phyloP scores from a whole-genome alignment of 2,797 vertebrate genomes.

The Sternotherus odoratus region DNA sequence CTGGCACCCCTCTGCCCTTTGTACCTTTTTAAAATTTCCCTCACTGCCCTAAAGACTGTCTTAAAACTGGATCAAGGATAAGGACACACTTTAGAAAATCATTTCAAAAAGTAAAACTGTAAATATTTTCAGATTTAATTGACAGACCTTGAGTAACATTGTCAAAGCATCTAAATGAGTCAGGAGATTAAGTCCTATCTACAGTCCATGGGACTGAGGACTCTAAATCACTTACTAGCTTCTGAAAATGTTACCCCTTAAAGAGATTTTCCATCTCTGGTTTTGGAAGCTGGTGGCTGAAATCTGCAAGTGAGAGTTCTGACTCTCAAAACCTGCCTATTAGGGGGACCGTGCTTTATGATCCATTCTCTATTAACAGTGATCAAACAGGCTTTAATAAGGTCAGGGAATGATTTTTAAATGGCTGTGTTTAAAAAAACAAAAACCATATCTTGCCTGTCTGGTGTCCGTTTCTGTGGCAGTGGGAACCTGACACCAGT shows the following conservation, averaged over 20 bases:
- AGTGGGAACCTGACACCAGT: conserved; percentile 75
- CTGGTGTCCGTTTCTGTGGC: conserved; percentile 66
- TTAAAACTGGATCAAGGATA: not conserved
- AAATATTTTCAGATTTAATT: conserved; percentile 34
- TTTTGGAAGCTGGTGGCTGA: conserved; percentile 69
- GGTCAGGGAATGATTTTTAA: conserved; percentile 77
- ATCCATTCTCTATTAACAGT: conserved; percentile 74
- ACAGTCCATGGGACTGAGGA: conserved; percentile 52
- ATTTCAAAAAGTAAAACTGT: conserved; percentile 22
- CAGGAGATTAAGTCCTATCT: not conserved
- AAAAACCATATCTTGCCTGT: conserved; percentile 73
- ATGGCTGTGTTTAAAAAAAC: conserved; percentile 32
- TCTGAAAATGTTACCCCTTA: conserved; percentile 64
- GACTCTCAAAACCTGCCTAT: conserved; percentile 59
- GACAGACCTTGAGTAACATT: conserved; percentile 57
- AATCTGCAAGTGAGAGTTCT: conserved; percentile 72
- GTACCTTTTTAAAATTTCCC: not conserved
- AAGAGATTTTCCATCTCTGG: conserved; percentile 69
- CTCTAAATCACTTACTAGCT: conserved; percentile 61
- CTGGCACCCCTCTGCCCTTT: conserved; percentile 40
- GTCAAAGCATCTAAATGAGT: conserved; percentile 16
- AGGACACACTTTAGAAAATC: not conserved
- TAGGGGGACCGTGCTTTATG: conserved; percentile 24
- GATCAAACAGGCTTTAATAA: conserved; percentile 73
- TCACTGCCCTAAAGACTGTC: not conserved